Conservation (phyloP, 1,140 invertebrate genomes). For the Caenorhabditis tropicalis region DNA sequence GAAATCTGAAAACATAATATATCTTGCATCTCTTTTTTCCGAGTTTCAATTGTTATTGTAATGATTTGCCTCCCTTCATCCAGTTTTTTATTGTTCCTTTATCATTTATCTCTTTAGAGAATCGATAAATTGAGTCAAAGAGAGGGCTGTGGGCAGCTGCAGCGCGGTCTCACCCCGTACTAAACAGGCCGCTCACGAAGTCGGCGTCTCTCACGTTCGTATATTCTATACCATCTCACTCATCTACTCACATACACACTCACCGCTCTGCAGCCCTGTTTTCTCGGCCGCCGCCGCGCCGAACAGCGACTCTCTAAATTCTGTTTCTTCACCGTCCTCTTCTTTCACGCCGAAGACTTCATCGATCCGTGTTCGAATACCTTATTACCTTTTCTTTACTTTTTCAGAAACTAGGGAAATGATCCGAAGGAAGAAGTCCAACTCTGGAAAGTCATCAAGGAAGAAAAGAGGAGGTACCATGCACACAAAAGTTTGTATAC, state of each 20-base stretch:
- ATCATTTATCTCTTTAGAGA: background rate
- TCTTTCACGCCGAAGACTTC: background rate
- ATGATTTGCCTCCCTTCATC: too few relatives aligned
- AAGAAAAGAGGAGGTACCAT: background rate
- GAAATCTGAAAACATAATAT: too few relatives aligned
- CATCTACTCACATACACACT: background rate
- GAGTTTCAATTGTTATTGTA: too few relatives aligned
- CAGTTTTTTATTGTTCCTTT: background rate
- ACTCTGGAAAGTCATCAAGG: background rate
- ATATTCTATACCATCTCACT: background rate
- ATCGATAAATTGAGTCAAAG: conserved; percentile 31
- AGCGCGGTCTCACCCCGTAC: conserved; percentile 24
- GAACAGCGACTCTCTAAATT: conserved; percentile 10
- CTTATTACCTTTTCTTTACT: background rate
- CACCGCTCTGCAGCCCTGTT: conserved; percentile 1
- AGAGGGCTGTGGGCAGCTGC: conserved; percentile 19
- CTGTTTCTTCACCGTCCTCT: conserved; percentile 14
- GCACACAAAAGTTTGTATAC: background rate
- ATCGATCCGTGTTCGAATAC: background rate
- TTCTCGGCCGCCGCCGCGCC: conserved; percentile 11
- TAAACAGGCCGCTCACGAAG: conserved; percentile 22
- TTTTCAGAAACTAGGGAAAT: conserved; percentile 35
- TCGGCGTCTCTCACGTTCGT: background rate
- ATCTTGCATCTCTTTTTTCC: too few relatives aligned
- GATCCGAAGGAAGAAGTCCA: background rate